Evolutionary conservation across 2,888 invertebrate genomes (phyloP), one percentile per base, ranked within the genome.

Genomic region (Troilus luridus): DNA sequence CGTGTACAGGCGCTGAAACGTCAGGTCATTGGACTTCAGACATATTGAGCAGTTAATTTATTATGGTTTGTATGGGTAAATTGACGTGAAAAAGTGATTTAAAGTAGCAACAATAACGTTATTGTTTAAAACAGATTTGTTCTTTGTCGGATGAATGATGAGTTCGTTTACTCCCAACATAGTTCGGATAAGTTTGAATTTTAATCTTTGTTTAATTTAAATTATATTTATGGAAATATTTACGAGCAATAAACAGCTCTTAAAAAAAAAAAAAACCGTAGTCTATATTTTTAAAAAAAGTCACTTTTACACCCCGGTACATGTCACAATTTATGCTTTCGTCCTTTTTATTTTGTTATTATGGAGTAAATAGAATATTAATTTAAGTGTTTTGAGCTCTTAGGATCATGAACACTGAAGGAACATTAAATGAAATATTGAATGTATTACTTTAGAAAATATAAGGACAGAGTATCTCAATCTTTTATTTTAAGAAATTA

Each of bases 1-100:
- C 7, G 41, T 19, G 17, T 17, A 0, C 0, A 24, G 7, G 7
- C 17, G 7, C 3, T 21, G 27, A 77, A 24, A 41, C 41, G 17
- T 77, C 8, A 41, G 72, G 72, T 77, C 27, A 77, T 5, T 77
- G 41, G 17, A 17, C 27, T 77, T 41, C 11, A n/a, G 17, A 9
- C 14, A 17, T 77, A 7, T 41, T 17, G 24, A 17, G n/a, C 19
- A 41, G 72, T 24, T 41, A 77, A 77, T 77, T 77, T 9, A 17
- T 77, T 41, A 41, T 77, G 19, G 17, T 77, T 77, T 77, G 41
- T 77, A 41, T 27, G 3, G 8, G 27, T 41, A 41, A 14, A 27
- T 41, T 41, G 72, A 77, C 72, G 72, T 77, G 72, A 77, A 77
- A 77, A 41, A 77, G 27, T 77, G 72, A 17, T 24, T 77, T 77